Base-by-base conservation (phyloP, 2,113 vertebrate genomes). In the Petromus typicus region DNA sequence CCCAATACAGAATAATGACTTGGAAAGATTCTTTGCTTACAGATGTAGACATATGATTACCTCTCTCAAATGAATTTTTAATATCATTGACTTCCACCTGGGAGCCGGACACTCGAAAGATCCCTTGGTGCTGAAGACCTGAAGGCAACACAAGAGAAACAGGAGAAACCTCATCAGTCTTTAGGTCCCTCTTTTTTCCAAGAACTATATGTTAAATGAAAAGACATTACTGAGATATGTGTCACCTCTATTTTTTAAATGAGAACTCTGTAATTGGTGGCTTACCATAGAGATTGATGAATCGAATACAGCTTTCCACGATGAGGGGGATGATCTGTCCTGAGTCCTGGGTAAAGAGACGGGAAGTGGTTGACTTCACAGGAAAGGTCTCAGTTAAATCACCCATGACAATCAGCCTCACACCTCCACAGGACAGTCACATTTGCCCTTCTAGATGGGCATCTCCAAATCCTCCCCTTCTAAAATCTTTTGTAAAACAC, bases 31-130 rank as follows among this genome's bases (percentile, higher is more conserved):
- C 0, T 93, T 87, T 96, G 61, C 64, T 95, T 3, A 3, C 88
- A 97, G 93, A 95, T 86, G 96, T 22, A 66, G 97, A 96, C 90
- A 91, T 25, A 57, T 67, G 97, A 95, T 98, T 98, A 99, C 99
- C 99, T 99, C 99, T 99, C 97, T 99, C 99, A 97, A 99, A 99
- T 32, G 99, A 99, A 98, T 99, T 99, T 98, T 99, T 99, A 98
- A 99, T 99, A 97, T 99, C 99, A 95, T 99, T 99, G 98, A 99
- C 99, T 98, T 99, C 99, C 97, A 99, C 98, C 97, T 99, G 99
- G 90, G 99, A 99, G 94, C 99, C 99, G 92, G 99, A 99, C 8
- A 99, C 99, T 96, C 99, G 98, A 97, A 99, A 99, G 98, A 99
- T 99, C 93, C 99, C 99, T 96, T 99, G 99, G 98, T 99, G 99